These are phyloP conservation scores for Alectura lathami DNA, from an alignment of 2,113 vertebrate species.

Conservation along the genomic window DNA sequence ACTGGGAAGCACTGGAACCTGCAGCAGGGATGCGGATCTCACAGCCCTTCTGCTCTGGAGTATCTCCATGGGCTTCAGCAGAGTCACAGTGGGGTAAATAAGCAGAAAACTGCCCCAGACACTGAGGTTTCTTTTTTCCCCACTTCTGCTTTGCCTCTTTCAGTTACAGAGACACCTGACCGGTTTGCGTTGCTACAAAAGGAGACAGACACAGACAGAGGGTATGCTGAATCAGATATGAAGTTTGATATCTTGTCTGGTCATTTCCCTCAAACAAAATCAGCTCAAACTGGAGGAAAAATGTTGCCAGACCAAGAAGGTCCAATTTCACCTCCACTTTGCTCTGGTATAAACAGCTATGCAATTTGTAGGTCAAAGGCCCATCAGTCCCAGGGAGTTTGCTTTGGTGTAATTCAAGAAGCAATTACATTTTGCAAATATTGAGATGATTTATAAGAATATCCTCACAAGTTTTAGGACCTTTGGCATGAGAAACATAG, in stretches of 20 bases:
- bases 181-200: not conserved
- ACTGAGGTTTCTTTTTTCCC: not conserved
- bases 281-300: conserved; percentile 5
- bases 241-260: not conserved
- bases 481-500: not conserved
- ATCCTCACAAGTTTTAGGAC: not conserved
- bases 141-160: not conserved
- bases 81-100: not conserved
- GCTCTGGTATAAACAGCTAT: not conserved
- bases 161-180: not conserved
- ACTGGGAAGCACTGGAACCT: not conserved
- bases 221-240: not conserved
- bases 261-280: not conserved
- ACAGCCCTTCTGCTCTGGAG: not conserved
- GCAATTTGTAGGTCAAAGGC: conserved; percentile 33
- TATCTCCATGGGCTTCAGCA: not conserved
- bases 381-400: not conserved
- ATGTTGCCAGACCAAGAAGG: conserved; percentile 17
- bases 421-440: conserved; percentile 22
- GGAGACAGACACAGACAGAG: not conserved
- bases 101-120: not conserved
- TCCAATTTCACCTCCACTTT: not conserved
- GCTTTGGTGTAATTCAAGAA: conserved; percentile 37
- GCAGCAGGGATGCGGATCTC: not conserved
- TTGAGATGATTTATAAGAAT: conserved; percentile 12